These are phyloP conservation scores for Ellobium chinense DNA, from an alignment of 2,888 invertebrate genomes.

Conservation along the genomic window DNA sequence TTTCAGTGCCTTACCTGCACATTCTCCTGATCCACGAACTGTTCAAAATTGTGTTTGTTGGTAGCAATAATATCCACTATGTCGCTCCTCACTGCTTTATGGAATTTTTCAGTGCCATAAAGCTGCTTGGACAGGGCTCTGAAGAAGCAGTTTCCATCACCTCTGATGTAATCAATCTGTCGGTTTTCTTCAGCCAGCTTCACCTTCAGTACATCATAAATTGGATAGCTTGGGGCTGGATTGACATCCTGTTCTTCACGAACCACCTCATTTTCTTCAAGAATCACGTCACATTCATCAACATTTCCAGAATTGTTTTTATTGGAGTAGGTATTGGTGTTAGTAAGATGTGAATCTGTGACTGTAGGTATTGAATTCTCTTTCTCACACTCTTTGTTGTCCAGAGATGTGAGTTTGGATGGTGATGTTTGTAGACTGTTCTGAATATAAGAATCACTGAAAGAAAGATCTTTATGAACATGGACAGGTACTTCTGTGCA, in stretches of 20 bases:
- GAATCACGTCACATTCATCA: not conserved
- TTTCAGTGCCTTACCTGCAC: slow-evolving; percentile 53
- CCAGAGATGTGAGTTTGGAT: not conserved
- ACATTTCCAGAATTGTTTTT: not conserved
- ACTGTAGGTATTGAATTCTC: not conserved
- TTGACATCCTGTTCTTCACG: not conserved
- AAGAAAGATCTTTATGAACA: not conserved
- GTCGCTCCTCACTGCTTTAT: slow-evolving; percentile 64
- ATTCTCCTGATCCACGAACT: slow-evolving; percentile 60
- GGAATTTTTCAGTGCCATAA: slow-evolving; percentile 65
- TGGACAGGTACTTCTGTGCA: too few species aligned
- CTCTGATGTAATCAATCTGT: slow-evolving; percentile 66
- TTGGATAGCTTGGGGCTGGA: slow-evolving; percentile 12
- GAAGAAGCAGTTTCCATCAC: slow-evolving; percentile 74
- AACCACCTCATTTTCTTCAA: not conserved
- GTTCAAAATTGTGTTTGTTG: slow-evolving; percentile 64
- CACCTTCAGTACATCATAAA: slow-evolving; percentile 48
- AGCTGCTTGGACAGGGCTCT: slow-evolving; percentile 69
- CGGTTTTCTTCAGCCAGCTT: slow-evolving; percentile 56
- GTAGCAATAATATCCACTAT: slow-evolving; percentile 65
- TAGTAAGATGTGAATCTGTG: not conserved
- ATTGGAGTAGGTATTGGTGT: not conserved
- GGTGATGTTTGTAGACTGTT: not conserved
- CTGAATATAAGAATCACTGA: not conserved
- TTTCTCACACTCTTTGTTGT: not conserved